Conservation (phyloP, 2,888 invertebrate genomes). For the Drosophila neotestacea region DNA sequence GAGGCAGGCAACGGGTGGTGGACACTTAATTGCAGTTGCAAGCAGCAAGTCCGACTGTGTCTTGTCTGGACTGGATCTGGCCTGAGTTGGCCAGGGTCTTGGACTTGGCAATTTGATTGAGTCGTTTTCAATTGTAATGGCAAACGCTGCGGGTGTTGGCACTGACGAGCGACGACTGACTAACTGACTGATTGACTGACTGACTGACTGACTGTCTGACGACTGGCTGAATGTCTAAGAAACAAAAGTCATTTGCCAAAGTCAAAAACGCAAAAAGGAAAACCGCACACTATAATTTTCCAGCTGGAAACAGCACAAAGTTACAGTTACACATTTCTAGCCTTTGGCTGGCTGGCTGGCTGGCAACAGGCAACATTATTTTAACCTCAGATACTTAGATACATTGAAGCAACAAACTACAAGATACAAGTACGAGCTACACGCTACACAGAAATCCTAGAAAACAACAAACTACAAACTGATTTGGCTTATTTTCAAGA, state of each 20-base stretch:
- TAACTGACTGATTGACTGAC: too few relatives aligned
- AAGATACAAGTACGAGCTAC: slow-evolving; percentile 24
- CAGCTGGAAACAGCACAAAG: slow-evolving; percentile 44
- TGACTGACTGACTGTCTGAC: slow-evolving; percentile 16
- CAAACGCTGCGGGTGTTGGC: slow-evolving; percentile 77
- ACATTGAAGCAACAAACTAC: slow-evolving; percentile 8
- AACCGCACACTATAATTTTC: slow-evolving; percentile 73
- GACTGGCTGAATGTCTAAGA: slow-evolving; percentile 19
- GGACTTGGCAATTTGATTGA: slow-evolving; percentile 73
- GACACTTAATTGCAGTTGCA: slow-evolving; percentile 67
- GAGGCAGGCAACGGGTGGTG: not conserved
- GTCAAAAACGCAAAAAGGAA: slow-evolving; percentile 53
- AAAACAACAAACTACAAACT: slow-evolving; percentile 42
- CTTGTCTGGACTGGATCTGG: slow-evolving; percentile 41
- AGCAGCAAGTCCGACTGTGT: slow-evolving; percentile 17
- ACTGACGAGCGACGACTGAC: slow-evolving; percentile 43
- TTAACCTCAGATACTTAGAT: not conserved
- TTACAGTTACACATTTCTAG: slow-evolving; percentile 73
- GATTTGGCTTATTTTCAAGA: slow-evolving; percentile 69
- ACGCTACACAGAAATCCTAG: slow-evolving; percentile 14
- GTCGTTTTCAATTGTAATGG: slow-evolving; percentile 78
- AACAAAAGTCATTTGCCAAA: slow-evolving; percentile 73
- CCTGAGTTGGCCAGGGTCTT: slow-evolving; percentile 13
- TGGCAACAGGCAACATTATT: slow-evolving; percentile 13
- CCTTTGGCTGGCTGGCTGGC: slow-evolving; percentile 40